phyloP scores from a whole-genome alignment of 2,797 vertebrate genomes.

The Merluccius polli region DNA sequence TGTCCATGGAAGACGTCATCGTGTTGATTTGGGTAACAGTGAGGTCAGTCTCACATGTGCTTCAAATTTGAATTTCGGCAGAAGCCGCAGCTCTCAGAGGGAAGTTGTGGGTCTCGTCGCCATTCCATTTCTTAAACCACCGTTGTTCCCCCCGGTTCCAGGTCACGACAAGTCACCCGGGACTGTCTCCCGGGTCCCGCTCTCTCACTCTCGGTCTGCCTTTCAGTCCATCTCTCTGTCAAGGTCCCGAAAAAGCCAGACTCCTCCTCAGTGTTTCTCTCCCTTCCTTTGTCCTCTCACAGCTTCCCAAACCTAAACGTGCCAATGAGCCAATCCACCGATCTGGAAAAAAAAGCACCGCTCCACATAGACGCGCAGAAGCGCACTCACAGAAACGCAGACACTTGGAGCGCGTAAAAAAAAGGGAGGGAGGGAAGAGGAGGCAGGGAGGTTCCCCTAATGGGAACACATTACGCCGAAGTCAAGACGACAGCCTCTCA shows the following conservation, averaged over 20 bases:
- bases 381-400: constrained; percentile 23
- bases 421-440: constrained; percentile 22
- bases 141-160: constrained; percentile 4
- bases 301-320: constrained; percentile 54
- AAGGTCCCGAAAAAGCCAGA: constrained; percentile 23
- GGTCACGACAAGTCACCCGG: constrained; percentile 32
- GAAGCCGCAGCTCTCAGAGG: constrained; percentile 5
- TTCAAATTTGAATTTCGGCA: background rate
- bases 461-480: constrained; percentile 36
- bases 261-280: constrained; percentile 19
- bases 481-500: constrained; percentile 39
- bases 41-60: too few species aligned
- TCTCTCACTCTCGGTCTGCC: constrained; percentile 14
- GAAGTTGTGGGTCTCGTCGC: constrained; percentile 29
- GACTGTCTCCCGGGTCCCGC: constrained; percentile 21
- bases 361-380: constrained; percentile 35
- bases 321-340: constrained; percentile 59
- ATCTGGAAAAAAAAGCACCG: constrained; percentile 61
- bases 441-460: constrained; percentile 40
- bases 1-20: background rate
- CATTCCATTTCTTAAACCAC: background rate
- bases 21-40: background rate
- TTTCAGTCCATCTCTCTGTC: constrained; percentile 39
- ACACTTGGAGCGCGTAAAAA: constrained; percentile 24
- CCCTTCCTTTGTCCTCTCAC: constrained; percentile 42